Percentiles rank a stretch among this genome's conserved stretches.
Conservation (phyloP, 2,797 vertebrate genomes). For the Sciurus vulgaris region DNA sequence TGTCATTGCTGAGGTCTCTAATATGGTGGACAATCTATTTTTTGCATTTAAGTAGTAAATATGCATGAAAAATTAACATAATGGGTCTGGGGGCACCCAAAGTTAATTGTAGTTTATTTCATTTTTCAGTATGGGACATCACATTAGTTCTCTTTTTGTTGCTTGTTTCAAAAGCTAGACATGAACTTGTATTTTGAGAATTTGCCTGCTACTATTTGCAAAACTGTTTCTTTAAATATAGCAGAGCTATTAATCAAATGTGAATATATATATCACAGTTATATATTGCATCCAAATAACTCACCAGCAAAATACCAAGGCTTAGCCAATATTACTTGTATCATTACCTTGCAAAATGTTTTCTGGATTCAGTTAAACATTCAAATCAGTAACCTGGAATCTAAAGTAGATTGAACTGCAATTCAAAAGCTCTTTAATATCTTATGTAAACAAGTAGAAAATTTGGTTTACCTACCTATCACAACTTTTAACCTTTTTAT, state of each 20-base stretch:
- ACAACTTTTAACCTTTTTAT: not conserved
- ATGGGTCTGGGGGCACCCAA: not conserved
- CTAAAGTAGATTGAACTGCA: slow-evolving; percentile 56
- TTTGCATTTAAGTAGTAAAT: slow-evolving; percentile 70
- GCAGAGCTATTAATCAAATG: slow-evolving; percentile 68
- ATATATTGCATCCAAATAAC: slow-evolving; percentile 12
- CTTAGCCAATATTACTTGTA: slow-evolving; percentile 1
- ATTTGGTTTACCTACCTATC: not conserved
- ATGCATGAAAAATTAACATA: slow-evolving; percentile 73
- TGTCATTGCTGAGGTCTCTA: not conserved
- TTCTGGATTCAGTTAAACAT: slow-evolving; percentile 59
- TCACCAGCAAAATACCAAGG: slow-evolving; percentile 56
- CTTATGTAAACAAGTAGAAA: slow-evolving; percentile 43
- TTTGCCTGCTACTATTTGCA: slow-evolving; percentile 21
- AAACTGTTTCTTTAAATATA: slow-evolving; percentile 48
- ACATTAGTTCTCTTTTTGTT: slow-evolving; percentile 70
- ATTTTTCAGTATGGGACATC: slow-evolving; percentile 72
- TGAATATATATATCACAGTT: not conserved
- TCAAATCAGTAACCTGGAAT: slow-evolving; percentile 2
- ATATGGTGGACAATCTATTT: not conserved
- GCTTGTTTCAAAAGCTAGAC: slow-evolving; percentile 47
- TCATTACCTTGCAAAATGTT: slow-evolving; percentile 67
- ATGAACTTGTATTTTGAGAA: slow-evolving; percentile 49
- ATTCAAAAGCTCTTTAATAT: slow-evolving; percentile 33
- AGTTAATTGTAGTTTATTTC: slow-evolving; percentile 72